Evolutionary conservation across 2,113 vertebrate genomes (phyloP), one percentile per base, ranked within the genome.

Genomic region (Sinocyclocheilus grahami): DNA sequence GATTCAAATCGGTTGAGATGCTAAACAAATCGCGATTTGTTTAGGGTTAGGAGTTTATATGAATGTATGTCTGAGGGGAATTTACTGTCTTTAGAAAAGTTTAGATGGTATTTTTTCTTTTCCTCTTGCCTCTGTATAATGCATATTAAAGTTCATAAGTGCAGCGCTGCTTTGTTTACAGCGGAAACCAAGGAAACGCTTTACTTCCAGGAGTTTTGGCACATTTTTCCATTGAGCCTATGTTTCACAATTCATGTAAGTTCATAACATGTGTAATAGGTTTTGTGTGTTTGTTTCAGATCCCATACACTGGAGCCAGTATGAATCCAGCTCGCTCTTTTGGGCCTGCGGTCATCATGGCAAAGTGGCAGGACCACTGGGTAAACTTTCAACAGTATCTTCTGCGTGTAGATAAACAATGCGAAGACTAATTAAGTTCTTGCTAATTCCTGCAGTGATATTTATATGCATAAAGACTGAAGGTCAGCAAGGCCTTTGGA

Each of bases 271-370:
- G 33, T 22, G 33, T 39, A 72, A 72, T 3, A 30, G 0, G 33
- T 86, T 77, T 83, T 82, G 48, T 85, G 46, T 71, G 60, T 84
- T 55, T 89, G 13, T 53, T 53, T 48, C 85, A 95, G 94, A 93
- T 95, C 77, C 93, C 92, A 5, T 95, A 92, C 84, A 95, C 94
- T 27, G 94, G 93, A 79, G 94, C 94, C 88, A 94, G 93, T 72
- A 94, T 94, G 94, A 95, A 95, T 79, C 94, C 93, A 14, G 94
- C 94, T 6, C 90, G 93, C 22, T 94, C 93, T 13, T 92, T 95
- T 14, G 93, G 92, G 7, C 93, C 93, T 76, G 93, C 92, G 0
- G 18, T 93, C 78, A 85, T 95, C 82, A 94, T 88, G 30, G 90
- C 87, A 88, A 39, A 58, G 76, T 95, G 93, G 93, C 89, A 93